These are phyloP conservation scores for Uloborus plumipes DNA, from an alignment of 2,888 invertebrate species.

Conservation along the genomic window DNA sequence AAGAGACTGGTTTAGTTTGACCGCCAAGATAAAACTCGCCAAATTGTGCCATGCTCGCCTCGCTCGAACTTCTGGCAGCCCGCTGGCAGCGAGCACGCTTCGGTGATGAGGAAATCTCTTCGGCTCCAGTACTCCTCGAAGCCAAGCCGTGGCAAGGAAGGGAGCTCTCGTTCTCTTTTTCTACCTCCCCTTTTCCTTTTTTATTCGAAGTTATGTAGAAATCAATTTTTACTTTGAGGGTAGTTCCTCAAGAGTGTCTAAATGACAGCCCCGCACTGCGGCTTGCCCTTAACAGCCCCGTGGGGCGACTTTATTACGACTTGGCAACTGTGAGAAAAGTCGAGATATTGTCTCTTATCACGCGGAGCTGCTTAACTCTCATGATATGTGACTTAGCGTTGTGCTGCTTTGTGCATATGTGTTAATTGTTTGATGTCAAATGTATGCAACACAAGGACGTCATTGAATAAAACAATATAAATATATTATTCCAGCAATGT, in stretches of 20 bases:
- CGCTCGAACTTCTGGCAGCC: constrained; percentile 12
- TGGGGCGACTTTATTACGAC: neutral
- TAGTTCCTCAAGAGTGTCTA: neutral
- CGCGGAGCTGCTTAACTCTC: too few species aligned
- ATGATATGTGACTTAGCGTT: neutral
- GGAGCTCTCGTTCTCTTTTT: constrained; percentile 8
- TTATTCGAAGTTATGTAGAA: constrained; percentile 34
- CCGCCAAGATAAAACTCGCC: too few species aligned
- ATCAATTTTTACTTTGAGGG: constrained; percentile 32
- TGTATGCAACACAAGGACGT: too few species aligned
- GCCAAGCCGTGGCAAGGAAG: constrained; percentile 9
- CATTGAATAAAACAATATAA: too few species aligned
- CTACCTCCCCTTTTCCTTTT: constrained; percentile 8
- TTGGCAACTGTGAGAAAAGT: too few species aligned
- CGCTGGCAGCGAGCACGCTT: constrained; percentile 29
- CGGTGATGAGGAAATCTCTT: constrained; percentile 6
- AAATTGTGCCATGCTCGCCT: too few species aligned
- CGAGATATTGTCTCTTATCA: too few species aligned
- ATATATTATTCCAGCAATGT: too few species aligned
- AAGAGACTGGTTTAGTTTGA: too few species aligned
- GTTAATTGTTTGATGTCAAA: too few species aligned
- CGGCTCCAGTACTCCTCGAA: constrained; percentile 5
- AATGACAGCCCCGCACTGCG: constrained; percentile 27
- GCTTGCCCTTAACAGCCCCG: neutral
- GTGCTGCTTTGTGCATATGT: neutral